Base-by-base conservation (phyloP, 2,888 invertebrate species). In the Timandra comae region DNA sequence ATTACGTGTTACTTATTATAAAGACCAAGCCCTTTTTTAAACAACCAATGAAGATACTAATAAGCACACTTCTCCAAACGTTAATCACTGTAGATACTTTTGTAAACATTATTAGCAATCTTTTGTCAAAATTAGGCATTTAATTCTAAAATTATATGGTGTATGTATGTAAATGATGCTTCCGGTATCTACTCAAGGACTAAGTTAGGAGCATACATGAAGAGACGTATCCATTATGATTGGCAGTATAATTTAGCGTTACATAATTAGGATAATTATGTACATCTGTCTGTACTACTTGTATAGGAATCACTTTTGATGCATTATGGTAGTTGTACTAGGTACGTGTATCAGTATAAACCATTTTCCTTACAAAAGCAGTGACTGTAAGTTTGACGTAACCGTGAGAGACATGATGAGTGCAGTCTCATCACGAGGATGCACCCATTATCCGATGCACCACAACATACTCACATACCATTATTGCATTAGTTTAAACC, bases 401-500 rank as follows among this genome's bases (percentile, higher is more conserved):
- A 41, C 41, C 35, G 38, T 31, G 30, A 34, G 39, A 41, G 41
- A 47, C 32, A 39, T 42, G 45, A 37, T 20, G 38, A 33, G 41
- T 35, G 46, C 51, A 55, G 57, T 50, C 56, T 57, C 53, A 66
- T 65, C 59, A 62, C 65, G 65, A 74, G 76, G 68, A 69, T 63
- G 56, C 55, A 52, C 56, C 66, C 60, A 77, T 75, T 73, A 69
- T 56, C 45, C 43, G 38, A 52, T 59, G 67, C 70, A 66, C 52
- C 50, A 57, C n/a, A n/a, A n/a, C n/a, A n/a, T n/a, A n/a, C n/a
- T n/a, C n/a, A n/a, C 57, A 16, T 16, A 56, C 63, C 58, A 75
- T 79, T 74, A 81, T 73, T 72, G 70, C 72, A 78, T 81, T 81
- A 79, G 72, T 73, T 70, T 70, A 71, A 69, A 73, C 74, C 78